These are phyloP conservation scores for Plutella xylostella DNA, from an alignment of 2,888 invertebrate species.

Conservation along the genomic window DNA sequence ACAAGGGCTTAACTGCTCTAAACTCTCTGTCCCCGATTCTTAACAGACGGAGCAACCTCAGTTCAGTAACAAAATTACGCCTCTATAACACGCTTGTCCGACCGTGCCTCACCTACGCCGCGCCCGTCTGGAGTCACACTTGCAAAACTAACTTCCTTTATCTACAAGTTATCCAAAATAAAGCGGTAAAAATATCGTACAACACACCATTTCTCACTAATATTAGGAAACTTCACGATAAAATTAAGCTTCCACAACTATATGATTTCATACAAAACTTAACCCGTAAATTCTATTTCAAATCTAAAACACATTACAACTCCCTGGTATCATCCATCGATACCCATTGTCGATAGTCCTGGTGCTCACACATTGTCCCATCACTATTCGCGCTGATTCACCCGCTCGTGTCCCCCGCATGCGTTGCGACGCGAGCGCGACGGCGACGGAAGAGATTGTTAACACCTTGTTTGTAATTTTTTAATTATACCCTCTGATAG, in stretches of 20 bases:
- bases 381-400: no score
- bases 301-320: background rate
- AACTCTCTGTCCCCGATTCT: background rate
- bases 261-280: background rate
- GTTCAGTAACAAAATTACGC: background rate
- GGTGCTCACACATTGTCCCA: no score
- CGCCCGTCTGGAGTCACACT: background rate
- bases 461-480: no score
- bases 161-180: background rate
- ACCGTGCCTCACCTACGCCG: background rate
- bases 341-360: background rate
- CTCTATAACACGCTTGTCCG: background rate
- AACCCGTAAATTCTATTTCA: background rate
- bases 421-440: no score
- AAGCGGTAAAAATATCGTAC: background rate
- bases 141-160: background rate
- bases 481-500: no score
- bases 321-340: background rate
- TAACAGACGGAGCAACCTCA: background rate
- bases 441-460: no score
- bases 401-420: no score
- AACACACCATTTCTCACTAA: background rate
- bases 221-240: background rate
- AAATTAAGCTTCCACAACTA: background rate
- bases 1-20: background rate